Conservation (phyloP, 2,797 vertebrate species). For the Amblyopsis hoosieri region DNA sequence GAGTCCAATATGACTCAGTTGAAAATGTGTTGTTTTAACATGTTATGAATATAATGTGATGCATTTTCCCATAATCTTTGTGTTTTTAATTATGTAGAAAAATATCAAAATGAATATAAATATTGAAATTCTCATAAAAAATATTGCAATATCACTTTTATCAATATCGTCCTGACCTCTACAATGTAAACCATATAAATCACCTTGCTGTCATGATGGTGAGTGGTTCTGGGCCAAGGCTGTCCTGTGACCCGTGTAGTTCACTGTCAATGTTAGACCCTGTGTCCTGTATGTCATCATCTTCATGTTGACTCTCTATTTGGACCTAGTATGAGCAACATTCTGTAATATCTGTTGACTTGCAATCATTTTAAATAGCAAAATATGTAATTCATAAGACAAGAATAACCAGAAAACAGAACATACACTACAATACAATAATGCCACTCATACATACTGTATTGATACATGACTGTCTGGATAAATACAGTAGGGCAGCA, state of each 20-base stretch:
- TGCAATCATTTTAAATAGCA: too few relatives aligned
- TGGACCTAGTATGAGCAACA: slow-evolving; percentile 60
- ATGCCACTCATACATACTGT: too few relatives aligned
- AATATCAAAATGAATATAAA: too few relatives aligned
- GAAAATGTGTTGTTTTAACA: too few relatives aligned
- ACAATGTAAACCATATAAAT: background rate
- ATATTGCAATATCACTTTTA: too few relatives aligned
- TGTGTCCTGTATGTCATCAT: slow-evolving; percentile 53
- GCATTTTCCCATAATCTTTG: too few relatives aligned
- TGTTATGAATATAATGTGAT: too few relatives aligned
- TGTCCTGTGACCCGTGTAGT: slow-evolving; percentile 41
- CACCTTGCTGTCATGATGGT: slow-evolving; percentile 88
- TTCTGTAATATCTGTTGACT: background rate
- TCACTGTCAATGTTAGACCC: slow-evolving; percentile 39
- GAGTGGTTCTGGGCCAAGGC: slow-evolving; percentile 74
- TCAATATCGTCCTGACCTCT: too few relatives aligned
- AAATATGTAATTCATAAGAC: background rate
- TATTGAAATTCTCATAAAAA: too few relatives aligned
- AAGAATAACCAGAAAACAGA: background rate
- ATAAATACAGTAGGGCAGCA: background rate
- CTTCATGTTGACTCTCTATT: slow-evolving; percentile 57
- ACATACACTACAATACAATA: too few relatives aligned
- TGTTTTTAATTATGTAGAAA: too few relatives aligned
- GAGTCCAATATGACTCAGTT: too few relatives aligned
- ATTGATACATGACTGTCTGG: background rate